Conservation (phyloP, 1,140 invertebrate genomes). For the Bathynomus jamesi region DNA sequence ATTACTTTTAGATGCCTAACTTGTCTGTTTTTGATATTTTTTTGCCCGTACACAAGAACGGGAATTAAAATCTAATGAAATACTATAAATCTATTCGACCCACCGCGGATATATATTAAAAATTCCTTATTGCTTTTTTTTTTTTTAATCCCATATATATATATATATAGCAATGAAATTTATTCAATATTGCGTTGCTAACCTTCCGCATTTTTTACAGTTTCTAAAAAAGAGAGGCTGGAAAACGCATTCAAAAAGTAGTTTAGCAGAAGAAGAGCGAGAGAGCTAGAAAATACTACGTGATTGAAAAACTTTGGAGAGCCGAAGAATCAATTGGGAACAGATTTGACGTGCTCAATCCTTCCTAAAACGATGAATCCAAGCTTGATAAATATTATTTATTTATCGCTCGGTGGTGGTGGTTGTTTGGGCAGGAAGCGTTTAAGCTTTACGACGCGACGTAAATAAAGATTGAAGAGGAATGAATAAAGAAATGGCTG, state of each 20-base stretch:
- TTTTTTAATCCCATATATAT: too few relatives aligned
- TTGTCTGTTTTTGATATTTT: neutral
- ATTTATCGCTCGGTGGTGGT: neutral
- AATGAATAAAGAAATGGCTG: neutral
- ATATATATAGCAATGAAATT: conserved; percentile 1
- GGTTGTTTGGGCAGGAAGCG: neutral
- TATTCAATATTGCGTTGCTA: conserved; percentile 1
- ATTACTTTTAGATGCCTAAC: neutral
- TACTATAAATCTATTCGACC: too few relatives aligned
- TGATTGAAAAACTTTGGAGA: neutral
- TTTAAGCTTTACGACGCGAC: neutral
- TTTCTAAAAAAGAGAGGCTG: neutral
- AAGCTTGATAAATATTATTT: neutral
- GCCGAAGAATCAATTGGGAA: neutral
- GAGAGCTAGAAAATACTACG: neutral
- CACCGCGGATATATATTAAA: too few relatives aligned
- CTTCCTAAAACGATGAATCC: neutral
- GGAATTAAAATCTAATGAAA: too few relatives aligned
- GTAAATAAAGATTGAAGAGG: neutral
- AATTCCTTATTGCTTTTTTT: too few relatives aligned
- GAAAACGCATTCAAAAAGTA: neutral
- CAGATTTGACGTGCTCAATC: neutral
- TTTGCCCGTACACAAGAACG: too few relatives aligned
- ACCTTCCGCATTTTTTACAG: neutral
- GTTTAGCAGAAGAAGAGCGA: neutral